phyloP scores from a whole-genome alignment of 2,888 invertebrate genomes.

The Clistopyga incitator region DNA sequence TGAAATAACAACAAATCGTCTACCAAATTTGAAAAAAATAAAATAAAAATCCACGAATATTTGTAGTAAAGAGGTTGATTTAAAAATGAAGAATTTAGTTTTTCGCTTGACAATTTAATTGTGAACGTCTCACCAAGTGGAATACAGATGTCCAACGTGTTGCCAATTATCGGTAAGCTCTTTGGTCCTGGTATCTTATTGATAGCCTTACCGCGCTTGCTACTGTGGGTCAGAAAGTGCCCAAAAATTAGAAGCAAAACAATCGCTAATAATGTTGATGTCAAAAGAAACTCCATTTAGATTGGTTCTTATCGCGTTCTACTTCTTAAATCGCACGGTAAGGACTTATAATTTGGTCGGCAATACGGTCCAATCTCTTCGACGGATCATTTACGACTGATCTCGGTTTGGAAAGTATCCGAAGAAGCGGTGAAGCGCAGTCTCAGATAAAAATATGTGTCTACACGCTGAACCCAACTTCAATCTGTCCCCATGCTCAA shows the following conservation, averaged over 20 bases:
- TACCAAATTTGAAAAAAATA: no score
- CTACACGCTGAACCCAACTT: neutral
- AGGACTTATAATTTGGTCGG: neutral
- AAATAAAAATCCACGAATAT: neutral
- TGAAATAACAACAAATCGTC: no score
- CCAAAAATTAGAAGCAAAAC: neutral
- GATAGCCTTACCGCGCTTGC: neutral
- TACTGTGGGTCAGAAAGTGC: neutral
- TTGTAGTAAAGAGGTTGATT: no score
- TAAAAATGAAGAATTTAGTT: neutral
- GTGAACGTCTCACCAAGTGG: conserved; percentile 3
- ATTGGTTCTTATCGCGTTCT: neutral
- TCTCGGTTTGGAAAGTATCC: no score
- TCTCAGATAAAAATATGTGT: neutral
- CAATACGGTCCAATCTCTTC: neutral
- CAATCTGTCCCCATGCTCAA: neutral
- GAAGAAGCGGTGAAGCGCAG: neutral
- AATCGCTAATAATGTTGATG: neutral
- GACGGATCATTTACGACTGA: neutral
- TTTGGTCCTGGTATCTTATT: conserved; percentile 19
- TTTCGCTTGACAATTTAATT: neutral
- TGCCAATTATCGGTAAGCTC: neutral
- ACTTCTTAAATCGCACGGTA: neutral
- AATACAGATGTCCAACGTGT: neutral
- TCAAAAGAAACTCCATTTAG: conserved; percentile 5